phyloP scores from a whole-genome alignment of 2,113 vertebrate genomes.

The Pithys albifrons region DNA sequence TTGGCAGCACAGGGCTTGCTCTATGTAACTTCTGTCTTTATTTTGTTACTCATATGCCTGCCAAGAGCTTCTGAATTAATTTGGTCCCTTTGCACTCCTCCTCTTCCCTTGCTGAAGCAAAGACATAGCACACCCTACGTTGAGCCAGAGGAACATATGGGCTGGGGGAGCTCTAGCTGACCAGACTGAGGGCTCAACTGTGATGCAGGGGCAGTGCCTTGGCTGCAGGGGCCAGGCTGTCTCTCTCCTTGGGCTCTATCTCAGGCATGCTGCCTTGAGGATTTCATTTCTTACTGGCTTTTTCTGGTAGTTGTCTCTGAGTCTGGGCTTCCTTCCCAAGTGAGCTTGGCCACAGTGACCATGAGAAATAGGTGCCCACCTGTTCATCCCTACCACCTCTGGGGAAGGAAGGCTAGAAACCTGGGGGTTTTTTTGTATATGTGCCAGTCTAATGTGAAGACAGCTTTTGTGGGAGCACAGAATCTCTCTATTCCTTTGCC shows the following conservation, averaged over 20 bases:
- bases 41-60: neutral
- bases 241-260: neutral
- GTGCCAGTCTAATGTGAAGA: neutral
- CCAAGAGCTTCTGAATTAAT: constrained; percentile 41
- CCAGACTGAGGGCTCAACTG: neutral
- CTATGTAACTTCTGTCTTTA: neutral
- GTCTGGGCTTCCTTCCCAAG: neutral
- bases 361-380: neutral
- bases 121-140: neutral
- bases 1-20: neutral
- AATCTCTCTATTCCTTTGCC: neutral
- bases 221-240: neutral
- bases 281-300: neutral
- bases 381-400: neutral
- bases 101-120: neutral
- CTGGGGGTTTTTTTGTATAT: neutral
- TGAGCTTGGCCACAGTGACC: neutral
- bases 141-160: neutral
- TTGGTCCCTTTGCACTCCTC: neutral
- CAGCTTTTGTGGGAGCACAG: neutral
- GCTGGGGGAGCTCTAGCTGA: neutral
- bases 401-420: neutral
- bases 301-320: neutral
- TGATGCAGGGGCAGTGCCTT: neutral
- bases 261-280: neutral